Evolutionary conservation across 2,113 vertebrate species (phyloP), one percentile per base, ranked within the genome.

Genomic region (Ictidomys tridecemlineatus): DNA sequence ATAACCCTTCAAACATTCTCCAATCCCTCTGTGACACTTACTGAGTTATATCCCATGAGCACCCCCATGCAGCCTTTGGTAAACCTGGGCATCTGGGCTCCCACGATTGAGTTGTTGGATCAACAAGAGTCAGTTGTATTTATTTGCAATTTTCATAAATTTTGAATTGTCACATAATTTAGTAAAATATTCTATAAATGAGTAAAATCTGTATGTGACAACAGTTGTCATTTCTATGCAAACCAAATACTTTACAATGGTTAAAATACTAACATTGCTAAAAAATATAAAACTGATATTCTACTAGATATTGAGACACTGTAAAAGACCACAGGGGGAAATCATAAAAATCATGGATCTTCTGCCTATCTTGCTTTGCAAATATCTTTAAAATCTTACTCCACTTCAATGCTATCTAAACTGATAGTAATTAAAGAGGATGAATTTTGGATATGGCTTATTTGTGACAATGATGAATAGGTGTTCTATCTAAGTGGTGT

Each of bases 181-280:
- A 85, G 34, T 45, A 65, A 91, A 87, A 69, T 12, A 77, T 65
- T 37, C 8, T 82, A 30, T 65, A 78, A 56, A 24, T 14, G 34
- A 63, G 11, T 90, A 48, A 76, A 79, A 85, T 61, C 1, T 67
- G 4, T 69, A 16, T 48, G 48, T 51, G n/a, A 84, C 74, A 85
- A 88, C 42, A 82, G 32, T 53, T 76, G 69, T 39, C 32, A 92
- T 79, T 79, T 85, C 56, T 77, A 45, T 53, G 42, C 65, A 82
- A 95, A 91, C 22, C 45, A 79, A 78, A 22, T 58, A 34, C 45
- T 92, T 77, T 84, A 53, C 39, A 74, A 85, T 89, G 37, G 32
- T 22, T 61, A 12, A 82, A 84, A 89, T 34, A 65, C n/a, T 28
- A 8, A 92, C 89, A 63, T 72, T 82, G 34, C 67, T 61, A 63